Conservation (phyloP, 2,113 vertebrate genomes). For the Gavia stellata region DNA sequence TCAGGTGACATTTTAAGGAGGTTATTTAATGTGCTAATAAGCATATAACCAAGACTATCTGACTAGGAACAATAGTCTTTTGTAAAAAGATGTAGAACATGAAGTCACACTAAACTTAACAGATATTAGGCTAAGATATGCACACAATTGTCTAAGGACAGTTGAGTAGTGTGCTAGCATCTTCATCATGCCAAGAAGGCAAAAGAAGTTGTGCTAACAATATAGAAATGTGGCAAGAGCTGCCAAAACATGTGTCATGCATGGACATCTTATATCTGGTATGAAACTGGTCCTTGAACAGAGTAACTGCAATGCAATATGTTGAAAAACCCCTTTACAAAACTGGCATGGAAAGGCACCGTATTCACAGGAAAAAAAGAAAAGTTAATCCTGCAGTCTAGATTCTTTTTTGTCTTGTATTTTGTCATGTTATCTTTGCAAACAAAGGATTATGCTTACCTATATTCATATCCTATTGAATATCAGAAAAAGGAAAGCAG, state of each 20-base stretch:
- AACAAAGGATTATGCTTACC: background rate
- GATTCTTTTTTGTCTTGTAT: background rate
- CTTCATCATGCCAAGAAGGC: background rate
- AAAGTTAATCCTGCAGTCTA: background rate
- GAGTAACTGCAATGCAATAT: background rate
- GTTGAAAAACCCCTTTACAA: background rate
- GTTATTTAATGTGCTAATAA: slow-evolving; percentile 35
- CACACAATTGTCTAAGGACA: background rate
- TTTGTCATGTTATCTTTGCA: background rate
- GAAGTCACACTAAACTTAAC: background rate
- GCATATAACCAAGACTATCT: background rate
- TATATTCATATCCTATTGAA: background rate
- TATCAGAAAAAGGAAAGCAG: background rate
- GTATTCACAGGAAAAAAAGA: too few species aligned
- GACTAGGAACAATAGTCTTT: background rate
- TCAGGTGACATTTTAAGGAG: slow-evolving; percentile 4
- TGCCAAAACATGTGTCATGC: background rate
- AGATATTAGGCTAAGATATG: background rate
- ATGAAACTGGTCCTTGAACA: background rate
- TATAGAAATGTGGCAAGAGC: background rate
- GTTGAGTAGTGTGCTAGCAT: background rate
- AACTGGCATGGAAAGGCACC: background rate
- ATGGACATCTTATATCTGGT: background rate
- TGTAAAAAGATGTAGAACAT: background rate
- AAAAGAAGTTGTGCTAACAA: background rate